phyloP scores from a whole-genome alignment of 2,113 vertebrate genomes.

The Eurystomus gularis region DNA sequence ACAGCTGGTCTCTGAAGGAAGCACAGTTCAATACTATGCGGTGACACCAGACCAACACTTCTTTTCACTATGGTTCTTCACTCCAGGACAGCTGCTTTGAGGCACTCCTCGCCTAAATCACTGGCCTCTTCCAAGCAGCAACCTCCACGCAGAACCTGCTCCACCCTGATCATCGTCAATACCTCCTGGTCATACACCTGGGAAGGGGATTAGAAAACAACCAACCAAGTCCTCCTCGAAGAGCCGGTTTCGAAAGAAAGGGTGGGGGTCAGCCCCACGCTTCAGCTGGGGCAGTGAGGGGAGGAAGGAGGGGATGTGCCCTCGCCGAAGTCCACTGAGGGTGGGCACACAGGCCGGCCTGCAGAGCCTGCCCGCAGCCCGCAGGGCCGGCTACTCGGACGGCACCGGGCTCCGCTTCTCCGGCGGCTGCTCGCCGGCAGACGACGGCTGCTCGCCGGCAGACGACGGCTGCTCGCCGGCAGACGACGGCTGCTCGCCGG shows the following conservation, averaged over 20 bases:
- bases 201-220: fast-evolving
- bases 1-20: neutral
- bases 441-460: neutral
- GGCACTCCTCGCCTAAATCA: neutral
- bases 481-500: neutral
- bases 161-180: fast-evolving
- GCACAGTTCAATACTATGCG: neutral
- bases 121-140: neutral
- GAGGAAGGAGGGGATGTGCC: fast-evolving
- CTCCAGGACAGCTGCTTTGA: neutral
- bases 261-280: fast-evolving
- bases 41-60: fast-evolving
- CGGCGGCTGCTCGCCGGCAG: neutral
- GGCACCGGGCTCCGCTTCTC: neutral
- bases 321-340: neutral
- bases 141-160: neutral
- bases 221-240: neutral
- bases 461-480: neutral
- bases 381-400: neutral
- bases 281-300: fast-evolving
- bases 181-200: fast-evolving
- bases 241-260: fast-evolving
- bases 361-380: fast-evolving
- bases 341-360: neutral
- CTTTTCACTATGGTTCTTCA: fast-evolving